Conservation (phyloP, 2,888 invertebrate species). For the Theretra japonica region DNA sequence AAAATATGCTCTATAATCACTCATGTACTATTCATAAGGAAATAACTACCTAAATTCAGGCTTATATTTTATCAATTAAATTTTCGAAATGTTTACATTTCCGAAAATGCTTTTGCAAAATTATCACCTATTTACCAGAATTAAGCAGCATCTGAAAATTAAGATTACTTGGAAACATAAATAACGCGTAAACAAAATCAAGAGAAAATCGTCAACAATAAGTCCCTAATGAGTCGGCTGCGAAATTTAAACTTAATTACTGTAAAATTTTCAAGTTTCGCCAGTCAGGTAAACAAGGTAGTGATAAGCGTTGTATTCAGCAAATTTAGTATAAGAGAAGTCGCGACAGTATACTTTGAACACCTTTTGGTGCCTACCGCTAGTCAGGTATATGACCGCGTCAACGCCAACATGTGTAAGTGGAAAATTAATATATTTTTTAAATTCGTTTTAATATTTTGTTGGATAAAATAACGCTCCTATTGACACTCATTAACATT, state of each 20-base stretch:
- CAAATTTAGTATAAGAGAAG: slow-evolving; percentile 41
- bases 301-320: slow-evolving; percentile 36
- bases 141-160: too few relatives aligned
- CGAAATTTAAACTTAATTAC: slow-evolving; percentile 12
- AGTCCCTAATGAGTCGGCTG: not conserved
- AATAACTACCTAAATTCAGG: too few relatives aligned
- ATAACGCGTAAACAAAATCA: not conserved
- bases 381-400: slow-evolving; percentile 23
- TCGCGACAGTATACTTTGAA: slow-evolving; percentile 42
- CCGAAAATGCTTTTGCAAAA: too few relatives aligned
- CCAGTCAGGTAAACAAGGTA: slow-evolving; percentile 29
- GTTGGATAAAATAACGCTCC: too few relatives aligned
- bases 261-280: slow-evolving; percentile 21
- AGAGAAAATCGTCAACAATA: not conserved
- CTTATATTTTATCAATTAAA: too few relatives aligned
- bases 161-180: too few relatives aligned
- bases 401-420: slow-evolving; percentile 27
- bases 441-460: too few relatives aligned
- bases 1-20: too few relatives aligned
- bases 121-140: too few relatives aligned
- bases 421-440: not conserved
- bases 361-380: slow-evolving; percentile 38
- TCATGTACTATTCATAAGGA: too few relatives aligned
- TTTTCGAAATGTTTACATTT: too few relatives aligned
- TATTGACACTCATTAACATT: too few relatives aligned